A percentile compares a stretch with the other conserved stretches of the same genome.
Evolutionary conservation across 2,888 invertebrate genomes (phyloP).

Genomic region (Ormyrus nitidulus): DNA sequence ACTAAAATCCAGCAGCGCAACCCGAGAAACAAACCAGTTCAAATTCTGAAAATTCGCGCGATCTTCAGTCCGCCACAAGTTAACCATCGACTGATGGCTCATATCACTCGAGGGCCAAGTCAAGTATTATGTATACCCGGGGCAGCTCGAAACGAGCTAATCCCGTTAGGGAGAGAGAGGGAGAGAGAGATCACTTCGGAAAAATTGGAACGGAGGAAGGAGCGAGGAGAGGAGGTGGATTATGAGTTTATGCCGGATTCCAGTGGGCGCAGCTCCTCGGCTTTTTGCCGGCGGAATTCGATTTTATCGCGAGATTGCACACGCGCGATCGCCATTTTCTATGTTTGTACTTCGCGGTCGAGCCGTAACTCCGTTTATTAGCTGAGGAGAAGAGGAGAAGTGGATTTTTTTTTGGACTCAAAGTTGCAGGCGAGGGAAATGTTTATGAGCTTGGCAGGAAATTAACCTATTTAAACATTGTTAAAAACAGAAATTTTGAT

Average conservation of each 20-base stretch:
- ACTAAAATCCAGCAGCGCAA: too few species aligned
- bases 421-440: too few species aligned
- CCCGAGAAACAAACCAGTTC: too few species aligned
- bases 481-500: too few species aligned
- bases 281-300: slow-evolving; percentile 17
- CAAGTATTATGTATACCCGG: slow-evolving; percentile 17
- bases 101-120: slow-evolving; percentile 9
- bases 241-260: slow-evolving; percentile 46
- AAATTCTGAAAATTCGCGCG: too few species aligned
- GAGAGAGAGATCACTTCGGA: slow-evolving; percentile 11
- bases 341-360: not conserved
- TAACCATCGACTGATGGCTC: not conserved
- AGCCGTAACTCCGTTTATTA: slow-evolving; percentile 6
- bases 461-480: too few species aligned
- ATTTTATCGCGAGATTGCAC: slow-evolving; percentile 22
- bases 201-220: slow-evolving; percentile 43
- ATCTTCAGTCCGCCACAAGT: too few species aligned
- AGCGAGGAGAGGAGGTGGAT: slow-evolving; percentile 19
- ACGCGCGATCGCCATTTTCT: not conserved
- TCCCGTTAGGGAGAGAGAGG: slow-evolving; percentile 26
- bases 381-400: not conserved
- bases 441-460: too few species aligned
- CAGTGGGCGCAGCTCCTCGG: not conserved
- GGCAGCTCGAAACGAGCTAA: slow-evolving; percentile 27
- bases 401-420: too few species aligned